These are phyloP conservation scores for Bagarius yarrelli DNA, from an alignment of 2,113 vertebrate species.

Conservation along the genomic window DNA sequence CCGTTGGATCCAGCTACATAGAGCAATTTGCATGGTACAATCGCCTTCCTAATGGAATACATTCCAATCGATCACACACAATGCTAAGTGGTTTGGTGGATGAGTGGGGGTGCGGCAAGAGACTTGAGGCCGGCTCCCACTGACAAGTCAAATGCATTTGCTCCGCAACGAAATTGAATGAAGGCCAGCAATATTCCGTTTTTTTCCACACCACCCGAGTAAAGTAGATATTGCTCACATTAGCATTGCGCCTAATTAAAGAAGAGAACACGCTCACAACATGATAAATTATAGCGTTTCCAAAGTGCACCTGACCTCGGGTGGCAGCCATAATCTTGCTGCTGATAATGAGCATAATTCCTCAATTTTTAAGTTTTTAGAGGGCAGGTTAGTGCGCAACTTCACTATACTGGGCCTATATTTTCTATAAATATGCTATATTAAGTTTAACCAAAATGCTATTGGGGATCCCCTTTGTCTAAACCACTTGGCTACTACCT, in stretches of 20 bases:
- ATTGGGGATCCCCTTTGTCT: not conserved
- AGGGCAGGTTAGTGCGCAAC: not conserved
- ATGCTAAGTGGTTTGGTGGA: slow-evolving; percentile 40
- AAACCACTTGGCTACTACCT: slow-evolving; percentile 8
- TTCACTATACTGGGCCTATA: not conserved
- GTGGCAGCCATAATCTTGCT: slow-evolving; percentile 46
- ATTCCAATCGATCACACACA: slow-evolving; percentile 68
- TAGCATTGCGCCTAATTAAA: slow-evolving; percentile 66
- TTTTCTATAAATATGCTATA: no score
- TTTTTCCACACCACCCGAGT: slow-evolving; percentile 38
- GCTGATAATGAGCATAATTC: slow-evolving; percentile 58
- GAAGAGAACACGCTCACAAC: slow-evolving; percentile 55
- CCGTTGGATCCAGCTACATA: slow-evolving; percentile 64
- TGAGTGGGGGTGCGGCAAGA: slow-evolving; percentile 36
- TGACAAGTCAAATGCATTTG: slow-evolving; percentile 70
- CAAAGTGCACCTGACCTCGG: slow-evolving; percentile 61
- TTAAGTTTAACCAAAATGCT: not conserved
- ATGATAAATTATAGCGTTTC: slow-evolving; percentile 66
- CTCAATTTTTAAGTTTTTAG: slow-evolving; percentile 9
- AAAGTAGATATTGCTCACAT: slow-evolving; percentile 52
- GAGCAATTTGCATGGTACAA: slow-evolving; percentile 70
- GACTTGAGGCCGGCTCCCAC: slow-evolving; percentile 52
- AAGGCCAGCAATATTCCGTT: not conserved
- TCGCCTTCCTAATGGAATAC: slow-evolving; percentile 57
- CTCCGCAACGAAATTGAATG: slow-evolving; percentile 59